Evolutionary conservation across 2,888 invertebrate species (phyloP), one percentile per base, ranked within the genome.

Genomic region (Andrena chrysosceles): DNA sequence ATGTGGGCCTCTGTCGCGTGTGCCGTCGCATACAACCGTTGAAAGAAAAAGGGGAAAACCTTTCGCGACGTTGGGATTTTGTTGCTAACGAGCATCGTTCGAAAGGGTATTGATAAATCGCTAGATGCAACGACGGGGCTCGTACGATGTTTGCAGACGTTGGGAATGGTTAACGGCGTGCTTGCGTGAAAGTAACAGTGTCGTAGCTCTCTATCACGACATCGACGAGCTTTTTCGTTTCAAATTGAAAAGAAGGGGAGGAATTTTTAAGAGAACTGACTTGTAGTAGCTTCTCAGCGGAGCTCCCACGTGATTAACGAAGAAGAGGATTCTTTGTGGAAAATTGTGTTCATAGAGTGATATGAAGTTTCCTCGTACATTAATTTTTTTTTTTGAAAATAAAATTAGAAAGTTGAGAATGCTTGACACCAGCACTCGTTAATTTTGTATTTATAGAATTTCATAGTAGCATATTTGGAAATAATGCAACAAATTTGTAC

Each of bases 1-100:
- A 80, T 63, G 76, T 66, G 76, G 60, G 42, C 35, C 67, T 77
- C 72, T 69, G 16, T 54, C 54, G 33, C 1, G 23, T 23, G 67
- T 35, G 33, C 2, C 1, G 16, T 42, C 26, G 52, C 63, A 31
- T 48, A 33, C 29, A 33, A 7, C 42, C 35, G 48, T 56, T 42
- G 73, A 73, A 77, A 54, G 26, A 56, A 52, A 62, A 68, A 52
- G 60, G 60, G 42, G 23, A 33, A 48, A 23, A 75, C 62, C 59
- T 77, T 76, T 33, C 23, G 23, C 48, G 31, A 69, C 56, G 56
- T 75, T 78, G 62, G 42, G 63, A 62, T 71, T 60, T 67, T 1
- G 62, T 80, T 54, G 8, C 10, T 75, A 77, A 80, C 54, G 56
- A 81, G 23, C 13, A 42, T 6, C 64, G n/a, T 8, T 4, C 33